Conservation (phyloP, 2,113 vertebrate species). For the Gasterosteus aculeatus region DNA sequence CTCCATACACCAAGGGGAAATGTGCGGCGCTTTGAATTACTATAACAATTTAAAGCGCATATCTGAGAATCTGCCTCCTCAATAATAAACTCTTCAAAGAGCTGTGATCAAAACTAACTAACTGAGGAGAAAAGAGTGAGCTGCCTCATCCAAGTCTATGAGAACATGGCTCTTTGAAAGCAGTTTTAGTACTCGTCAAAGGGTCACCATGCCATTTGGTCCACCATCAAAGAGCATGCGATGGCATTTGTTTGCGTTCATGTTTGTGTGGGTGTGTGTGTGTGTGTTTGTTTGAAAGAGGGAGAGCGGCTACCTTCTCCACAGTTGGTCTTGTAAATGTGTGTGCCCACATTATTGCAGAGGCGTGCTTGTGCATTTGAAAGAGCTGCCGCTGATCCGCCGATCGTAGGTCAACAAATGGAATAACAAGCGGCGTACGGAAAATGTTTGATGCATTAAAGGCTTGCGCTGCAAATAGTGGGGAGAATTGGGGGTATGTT, state of each 20-base stretch:
- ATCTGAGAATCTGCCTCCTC: neutral
- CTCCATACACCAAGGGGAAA: neutral
- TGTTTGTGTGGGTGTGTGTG: slow-evolving; percentile 15
- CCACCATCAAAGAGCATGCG: slow-evolving; percentile 41
- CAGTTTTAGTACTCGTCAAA: slow-evolving; percentile 55
- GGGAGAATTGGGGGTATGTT: neutral
- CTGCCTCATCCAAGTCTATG: neutral
- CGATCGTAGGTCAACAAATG: slow-evolving; percentile 31
- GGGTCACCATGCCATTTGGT: slow-evolving; percentile 50
- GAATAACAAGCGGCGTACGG: slow-evolving; percentile 19
- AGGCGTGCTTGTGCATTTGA: slow-evolving; percentile 43
- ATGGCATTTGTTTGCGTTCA: neutral
- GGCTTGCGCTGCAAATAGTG: slow-evolving; percentile 22
- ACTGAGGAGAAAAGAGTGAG: slow-evolving; percentile 3
- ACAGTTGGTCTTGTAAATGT: slow-evolving; percentile 13
- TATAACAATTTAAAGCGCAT: slow-evolving; percentile 7
- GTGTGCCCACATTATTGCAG: slow-evolving; percentile 40
- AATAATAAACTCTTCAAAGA: neutral
- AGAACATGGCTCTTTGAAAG: slow-evolving; percentile 34
- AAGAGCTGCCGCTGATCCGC: slow-evolving; percentile 31
- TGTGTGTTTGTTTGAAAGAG: neutral
- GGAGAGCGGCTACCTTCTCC: slow-evolving; percentile 20
- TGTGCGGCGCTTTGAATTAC: neutral
- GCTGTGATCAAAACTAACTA: slow-evolving; percentile 5
- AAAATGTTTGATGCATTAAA: slow-evolving; percentile 40